Conservation (phyloP, 2,797 vertebrate species). For the Gallirallus australis region DNA sequence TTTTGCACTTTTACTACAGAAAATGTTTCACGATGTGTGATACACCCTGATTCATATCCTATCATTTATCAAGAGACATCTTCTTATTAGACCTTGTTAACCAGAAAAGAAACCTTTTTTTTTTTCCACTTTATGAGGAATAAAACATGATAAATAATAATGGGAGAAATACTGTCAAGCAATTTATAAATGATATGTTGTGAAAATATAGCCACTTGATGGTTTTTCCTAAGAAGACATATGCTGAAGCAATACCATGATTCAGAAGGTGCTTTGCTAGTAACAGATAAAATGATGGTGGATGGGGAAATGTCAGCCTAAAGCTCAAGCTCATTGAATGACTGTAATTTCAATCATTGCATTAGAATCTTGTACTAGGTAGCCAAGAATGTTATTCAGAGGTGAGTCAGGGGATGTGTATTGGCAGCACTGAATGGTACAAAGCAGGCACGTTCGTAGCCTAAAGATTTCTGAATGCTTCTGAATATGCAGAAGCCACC, state of each 20-base stretch:
- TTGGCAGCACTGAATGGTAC: fast-evolving
- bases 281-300: background rate
- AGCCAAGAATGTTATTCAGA: background rate
- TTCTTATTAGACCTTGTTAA: slow-evolving; percentile 57
- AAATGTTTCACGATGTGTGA: slow-evolving; percentile 37
- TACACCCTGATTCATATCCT: slow-evolving; percentile 69
- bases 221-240: slow-evolving; percentile 7
- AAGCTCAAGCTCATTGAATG: background rate
- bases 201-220: slow-evolving; percentile 26
- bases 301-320: background rate
- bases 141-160: slow-evolving; percentile 70
- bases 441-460: background rate
- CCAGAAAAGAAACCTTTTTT: slow-evolving; percentile 29
- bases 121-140: slow-evolving; percentile 47
- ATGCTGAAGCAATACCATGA: background rate
- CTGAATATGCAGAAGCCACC: fast-evolving
- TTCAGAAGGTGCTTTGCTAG: background rate
- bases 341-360: background rate
- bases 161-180: slow-evolving; percentile 56
- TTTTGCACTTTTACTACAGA: slow-evolving; percentile 58
- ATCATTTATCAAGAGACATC: slow-evolving; percentile 65
- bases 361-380: background rate
- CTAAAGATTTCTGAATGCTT: background rate
- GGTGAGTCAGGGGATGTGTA: background rate
- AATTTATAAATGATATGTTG: slow-evolving; percentile 33